Percentiles rank a stretch among this genome's conserved stretches.
phyloP scores from a whole-genome alignment of 2,888 invertebrate species.

The Lepidocyrtinus sp. region DNA sequence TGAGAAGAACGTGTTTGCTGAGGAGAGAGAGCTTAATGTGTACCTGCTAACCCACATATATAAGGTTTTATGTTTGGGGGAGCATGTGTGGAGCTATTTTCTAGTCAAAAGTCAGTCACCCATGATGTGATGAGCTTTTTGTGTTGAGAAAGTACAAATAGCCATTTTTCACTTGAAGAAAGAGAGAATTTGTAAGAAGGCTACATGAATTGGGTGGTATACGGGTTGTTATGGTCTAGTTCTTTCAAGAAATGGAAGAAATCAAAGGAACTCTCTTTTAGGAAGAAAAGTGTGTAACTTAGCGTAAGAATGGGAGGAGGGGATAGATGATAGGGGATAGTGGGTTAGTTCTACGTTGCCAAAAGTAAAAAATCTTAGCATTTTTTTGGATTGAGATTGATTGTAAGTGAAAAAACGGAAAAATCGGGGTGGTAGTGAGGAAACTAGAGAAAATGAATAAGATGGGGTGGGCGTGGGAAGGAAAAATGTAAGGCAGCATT shows the following conservation, averaged over 20 bases:
- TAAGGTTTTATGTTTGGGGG: slow-evolving; percentile 1
- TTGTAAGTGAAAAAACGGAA: slow-evolving; percentile 19
- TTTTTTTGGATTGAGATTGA: slow-evolving; percentile 34
- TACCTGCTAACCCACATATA: no score
- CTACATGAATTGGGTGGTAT: slow-evolving; percentile 49
- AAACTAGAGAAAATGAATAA: slow-evolving; percentile 5
- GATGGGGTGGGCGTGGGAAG: slow-evolving; percentile 39
- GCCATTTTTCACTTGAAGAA: slow-evolving; percentile 15
- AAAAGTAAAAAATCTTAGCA: slow-evolving; percentile 18
- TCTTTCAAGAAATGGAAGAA: background rate
- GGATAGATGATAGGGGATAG: background rate
- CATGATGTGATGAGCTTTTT: slow-evolving; percentile 40
- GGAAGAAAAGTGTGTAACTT: background rate
- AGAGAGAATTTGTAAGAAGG: slow-evolving; percentile 25
- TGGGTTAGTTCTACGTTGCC: background rate
- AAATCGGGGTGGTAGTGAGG: no score
- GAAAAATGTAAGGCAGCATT: slow-evolving; percentile 21
- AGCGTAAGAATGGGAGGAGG: background rate
- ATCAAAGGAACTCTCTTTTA: background rate
- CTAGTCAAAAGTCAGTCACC: slow-evolving; percentile 33
- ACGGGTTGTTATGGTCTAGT: slow-evolving; percentile 5
- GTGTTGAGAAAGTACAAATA: background rate
- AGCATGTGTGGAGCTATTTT: slow-evolving; percentile 32
- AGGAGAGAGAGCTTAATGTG: background rate
- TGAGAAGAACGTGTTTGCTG: background rate